Conservation (phyloP, 2,888 invertebrate species). For the Drosophila parthenogenetica region DNA sequence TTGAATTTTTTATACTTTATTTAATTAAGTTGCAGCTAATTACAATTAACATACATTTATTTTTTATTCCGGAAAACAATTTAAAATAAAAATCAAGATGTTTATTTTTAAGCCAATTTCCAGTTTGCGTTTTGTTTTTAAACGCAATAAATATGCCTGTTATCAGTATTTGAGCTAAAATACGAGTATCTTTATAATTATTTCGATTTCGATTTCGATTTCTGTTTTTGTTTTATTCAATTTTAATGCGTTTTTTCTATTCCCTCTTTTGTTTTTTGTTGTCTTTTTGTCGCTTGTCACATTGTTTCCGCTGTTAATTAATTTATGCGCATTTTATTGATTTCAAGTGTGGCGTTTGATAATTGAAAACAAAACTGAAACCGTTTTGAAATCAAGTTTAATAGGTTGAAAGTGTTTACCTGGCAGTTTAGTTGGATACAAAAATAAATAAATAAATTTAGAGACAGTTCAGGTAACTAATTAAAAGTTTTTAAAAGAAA, state of each 20-base stretch:
- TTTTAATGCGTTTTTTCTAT: not conserved
- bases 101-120: slow-evolving; percentile 54
- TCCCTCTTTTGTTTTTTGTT: not conserved
- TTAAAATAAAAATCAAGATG: slow-evolving; percentile 19
- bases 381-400: not conserved
- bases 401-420: no score
- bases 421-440: not conserved
- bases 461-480: not conserved
- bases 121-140: slow-evolving; percentile 39
- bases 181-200: slow-evolving; percentile 18
- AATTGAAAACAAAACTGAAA: slow-evolving; percentile 26
- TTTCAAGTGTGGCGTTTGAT: slow-evolving; percentile 36
- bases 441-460: no score
- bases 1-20: slow-evolving; percentile 41
- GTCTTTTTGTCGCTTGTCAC: slow-evolving; percentile 11
- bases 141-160: slow-evolving; percentile 30
- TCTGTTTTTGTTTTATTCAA: slow-evolving; percentile 1
- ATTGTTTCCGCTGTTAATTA: slow-evolving; percentile 67
- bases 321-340: slow-evolving; percentile 77
- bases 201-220: slow-evolving; percentile 2
- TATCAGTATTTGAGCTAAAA: not conserved
- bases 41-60: slow-evolving; percentile 56
- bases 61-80: slow-evolving; percentile 45
- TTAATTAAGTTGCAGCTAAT: slow-evolving; percentile 65
- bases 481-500: no score